Percentiles rank a stretch among this genome's conserved stretches.
These are phyloP conservation scores for Zygogramma bicolorata DNA, from an alignment of 2,888 invertebrate species.

Conservation along the genomic window DNA sequence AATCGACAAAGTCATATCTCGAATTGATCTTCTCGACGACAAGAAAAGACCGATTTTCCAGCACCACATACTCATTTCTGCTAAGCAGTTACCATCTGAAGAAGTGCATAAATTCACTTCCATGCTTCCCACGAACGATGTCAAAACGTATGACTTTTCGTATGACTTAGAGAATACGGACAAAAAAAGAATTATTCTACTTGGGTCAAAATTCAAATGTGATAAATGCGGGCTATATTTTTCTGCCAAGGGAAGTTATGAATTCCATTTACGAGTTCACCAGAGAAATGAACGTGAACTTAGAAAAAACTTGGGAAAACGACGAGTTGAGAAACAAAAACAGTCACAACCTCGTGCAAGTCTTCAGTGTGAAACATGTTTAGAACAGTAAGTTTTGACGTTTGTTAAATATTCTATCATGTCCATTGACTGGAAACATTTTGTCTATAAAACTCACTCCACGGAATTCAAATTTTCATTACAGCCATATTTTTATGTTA, in stretches of 20 bases:
- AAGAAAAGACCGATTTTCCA: too few species aligned
- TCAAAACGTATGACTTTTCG: not conserved
- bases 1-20: not conserved
- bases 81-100: not conserved
- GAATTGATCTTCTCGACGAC: not conserved
- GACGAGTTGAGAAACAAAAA: too few species aligned
- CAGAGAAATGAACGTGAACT: not conserved
- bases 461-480: too few species aligned
- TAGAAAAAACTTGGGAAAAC: not conserved
- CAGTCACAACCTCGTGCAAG: not conserved
- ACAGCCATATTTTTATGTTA: too few species aligned
- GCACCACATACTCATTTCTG: not conserved
- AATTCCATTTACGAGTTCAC: not conserved
- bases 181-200: not conserved
- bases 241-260: not conserved
- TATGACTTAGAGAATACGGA: not conserved
- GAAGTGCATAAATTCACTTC: not conserved
- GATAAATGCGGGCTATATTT: not conserved
- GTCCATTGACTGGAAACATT: too few species aligned
- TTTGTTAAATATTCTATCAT: too few species aligned
- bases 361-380: not conserved
- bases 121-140: not conserved
- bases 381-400: not conserved
- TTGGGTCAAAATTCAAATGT: not conserved
- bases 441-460: not conserved